Evolutionary conservation across 2,113 vertebrate genomes (phyloP).

Genomic region (Anser brachyrhynchus): DNA sequence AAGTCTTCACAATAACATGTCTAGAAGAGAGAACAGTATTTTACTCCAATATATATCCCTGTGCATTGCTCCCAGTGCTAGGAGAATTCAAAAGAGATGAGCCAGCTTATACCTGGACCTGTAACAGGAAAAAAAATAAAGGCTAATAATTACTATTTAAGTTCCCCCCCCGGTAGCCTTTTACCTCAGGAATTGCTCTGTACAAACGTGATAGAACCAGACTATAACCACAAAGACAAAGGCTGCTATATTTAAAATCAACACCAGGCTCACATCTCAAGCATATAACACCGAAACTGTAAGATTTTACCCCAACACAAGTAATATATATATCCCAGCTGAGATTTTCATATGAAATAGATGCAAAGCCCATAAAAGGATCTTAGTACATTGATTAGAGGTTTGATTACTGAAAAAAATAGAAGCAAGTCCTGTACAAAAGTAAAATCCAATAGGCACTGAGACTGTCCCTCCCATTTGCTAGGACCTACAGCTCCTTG

Average conservation of each 20-base stretch:
- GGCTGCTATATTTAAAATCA: neutral
- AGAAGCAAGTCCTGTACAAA: neutral
- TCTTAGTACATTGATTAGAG: neutral
- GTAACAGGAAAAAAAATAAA: neutral
- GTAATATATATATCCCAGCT: rapidly evolving
- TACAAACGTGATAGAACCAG: neutral
- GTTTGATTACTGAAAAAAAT: rapidly evolving
- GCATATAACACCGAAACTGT: neutral
- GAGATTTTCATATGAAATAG: neutral
- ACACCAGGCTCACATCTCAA: neutral
- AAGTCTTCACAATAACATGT: conserved; percentile 89
- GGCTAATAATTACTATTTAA: neutral
- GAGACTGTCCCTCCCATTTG: neutral
- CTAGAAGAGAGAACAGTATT: conserved; percentile 70
- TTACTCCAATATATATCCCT: neutral
- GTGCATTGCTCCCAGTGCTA: neutral
- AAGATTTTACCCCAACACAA: neutral
- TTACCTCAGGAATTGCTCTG: neutral
- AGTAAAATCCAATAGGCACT: neutral
- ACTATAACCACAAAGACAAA: neutral
- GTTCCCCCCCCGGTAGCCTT: neutral
- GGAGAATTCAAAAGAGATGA: neutral
- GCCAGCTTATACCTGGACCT: neutral
- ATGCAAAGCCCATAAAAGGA: neutral
- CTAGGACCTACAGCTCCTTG: neutral